phyloP scores from a whole-genome alignment of 2,113 vertebrate species.

The Daphoenositta chrysoptera region DNA sequence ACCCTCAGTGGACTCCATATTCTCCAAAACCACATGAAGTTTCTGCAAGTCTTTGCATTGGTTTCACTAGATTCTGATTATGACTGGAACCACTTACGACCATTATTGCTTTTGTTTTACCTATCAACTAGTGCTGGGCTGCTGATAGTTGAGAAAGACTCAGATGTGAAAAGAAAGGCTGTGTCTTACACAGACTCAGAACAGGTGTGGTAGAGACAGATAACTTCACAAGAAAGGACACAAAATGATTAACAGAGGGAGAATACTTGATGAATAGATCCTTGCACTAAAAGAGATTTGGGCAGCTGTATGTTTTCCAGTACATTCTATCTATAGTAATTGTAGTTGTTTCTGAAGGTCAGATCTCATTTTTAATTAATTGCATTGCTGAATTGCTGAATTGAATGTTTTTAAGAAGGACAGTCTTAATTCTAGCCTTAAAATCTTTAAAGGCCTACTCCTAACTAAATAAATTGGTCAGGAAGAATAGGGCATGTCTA shows the following conservation, averaged over 20 bases:
- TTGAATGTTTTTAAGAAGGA: not conserved
- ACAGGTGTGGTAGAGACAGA: not conserved
- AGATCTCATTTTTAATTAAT: constrained; percentile 31
- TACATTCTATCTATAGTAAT: not conserved
- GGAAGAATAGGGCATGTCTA: constrained; percentile 19
- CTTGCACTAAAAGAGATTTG: not conserved
- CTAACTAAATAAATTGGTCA: constrained; percentile 7
- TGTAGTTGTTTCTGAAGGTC: not conserved
- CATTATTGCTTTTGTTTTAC: not conserved
- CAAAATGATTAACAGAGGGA: not conserved
- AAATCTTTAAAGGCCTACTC: not conserved
- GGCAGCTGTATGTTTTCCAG: not conserved
- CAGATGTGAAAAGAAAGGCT: not conserved
- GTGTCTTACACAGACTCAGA: not conserved
- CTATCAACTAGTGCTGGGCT: not conserved
- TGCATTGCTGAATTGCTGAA: not conserved
- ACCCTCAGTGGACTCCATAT: not conserved
- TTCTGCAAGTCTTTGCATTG: not conserved
- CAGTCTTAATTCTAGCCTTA: constrained; percentile 18
- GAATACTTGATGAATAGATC: not conserved
- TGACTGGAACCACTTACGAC: not conserved
- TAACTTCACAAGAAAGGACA: not conserved
- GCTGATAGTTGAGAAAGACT: not conserved
- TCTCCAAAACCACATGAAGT: not conserved
- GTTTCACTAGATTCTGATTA: not conserved